A percentile compares a stretch with the other conserved stretches of the same genome.
phyloP scores from a whole-genome alignment of 2,113 vertebrate genomes.

The Chlamydotis undulata region DNA sequence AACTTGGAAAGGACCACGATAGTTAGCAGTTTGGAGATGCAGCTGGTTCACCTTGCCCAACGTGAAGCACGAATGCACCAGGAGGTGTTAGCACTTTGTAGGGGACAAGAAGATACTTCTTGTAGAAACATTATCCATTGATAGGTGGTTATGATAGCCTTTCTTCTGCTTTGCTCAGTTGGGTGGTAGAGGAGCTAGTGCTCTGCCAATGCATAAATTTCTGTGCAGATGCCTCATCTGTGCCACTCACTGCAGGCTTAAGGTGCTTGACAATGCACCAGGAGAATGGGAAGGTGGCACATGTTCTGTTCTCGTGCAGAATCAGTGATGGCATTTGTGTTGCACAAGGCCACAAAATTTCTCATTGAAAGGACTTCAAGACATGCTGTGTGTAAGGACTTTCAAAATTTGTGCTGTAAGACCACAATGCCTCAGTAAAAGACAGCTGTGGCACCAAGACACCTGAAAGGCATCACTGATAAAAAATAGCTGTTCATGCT shows the following conservation, averaged over 20 bases:
- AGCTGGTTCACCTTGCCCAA: neutral
- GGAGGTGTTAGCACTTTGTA: neutral
- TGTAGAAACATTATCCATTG: neutral
- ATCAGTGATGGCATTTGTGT: neutral
- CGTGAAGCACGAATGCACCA: neutral
- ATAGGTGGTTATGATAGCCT: neutral
- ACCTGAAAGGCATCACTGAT: neutral
- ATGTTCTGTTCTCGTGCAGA: neutral
- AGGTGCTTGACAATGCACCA: neutral
- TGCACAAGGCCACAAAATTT: accelerated
- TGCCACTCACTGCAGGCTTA: neutral
- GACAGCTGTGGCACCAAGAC: neutral
- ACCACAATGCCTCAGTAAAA: neutral
- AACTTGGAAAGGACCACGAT: neutral
- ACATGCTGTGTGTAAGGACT: neutral
- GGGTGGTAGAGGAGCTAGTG: neutral
- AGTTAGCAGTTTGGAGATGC: neutral
- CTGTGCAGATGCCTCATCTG: neutral
- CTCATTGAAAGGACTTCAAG: neutral
- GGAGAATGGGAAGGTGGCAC: neutral
- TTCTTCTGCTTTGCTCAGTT: neutral
- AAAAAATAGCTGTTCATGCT: neutral
- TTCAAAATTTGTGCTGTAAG: neutral
- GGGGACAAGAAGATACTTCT: neutral
- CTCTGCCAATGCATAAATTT: neutral